Base-by-base conservation (phyloP, 2,113 vertebrate species). In the Cynoglossus semilaevis region DNA sequence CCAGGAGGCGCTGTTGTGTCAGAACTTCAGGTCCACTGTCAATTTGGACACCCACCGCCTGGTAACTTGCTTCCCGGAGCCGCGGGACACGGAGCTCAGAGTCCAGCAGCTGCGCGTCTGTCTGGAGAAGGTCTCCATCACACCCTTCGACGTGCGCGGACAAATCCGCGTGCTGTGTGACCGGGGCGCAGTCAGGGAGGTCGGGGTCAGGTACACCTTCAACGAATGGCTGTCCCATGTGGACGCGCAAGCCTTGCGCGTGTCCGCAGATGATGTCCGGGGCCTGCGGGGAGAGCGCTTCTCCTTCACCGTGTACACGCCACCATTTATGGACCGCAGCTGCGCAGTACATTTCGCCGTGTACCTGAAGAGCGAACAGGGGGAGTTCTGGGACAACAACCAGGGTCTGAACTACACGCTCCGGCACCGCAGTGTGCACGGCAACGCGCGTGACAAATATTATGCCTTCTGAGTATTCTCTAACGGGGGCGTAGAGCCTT, bases 331-430 rank as follows among this genome's bases (percentile, higher is more conserved):
- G 77, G 79, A 65, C 12, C 67, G 77, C 10, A 70, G 83, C 45
- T 70, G 90, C 1, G 76, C 87, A 0, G 85, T 94, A n/a, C 91
- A 94, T 79, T 91, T 96, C 54, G 94, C 94, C 1, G 63, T 94
- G 49, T 91, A 92, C 76, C 87, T 91, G 82, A 84, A 81, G 66
- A 82, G 82, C 19, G 82, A 79, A 14, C 85, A 88, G 15, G 92
- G 90, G 1, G 94, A 95, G 74, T 91, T 84, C 70, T 97, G 95
- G 95, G 95, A 97, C 88, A 96, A 97, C 87, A 96, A 96, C 83
- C 74, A 63, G 0, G 93, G 92, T 0, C 73, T 76, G 51, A 95
- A 96, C 81, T 97, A 93, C 83, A 92, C 88, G 1, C 78, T 96
- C 61, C 58, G 66, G 75, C 69, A 64, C 67, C 70, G 35, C 45